These are phyloP conservation scores for Artibeus jamaicensis DNA, from an alignment of 2,797 vertebrate species.

Conservation along the genomic window DNA sequence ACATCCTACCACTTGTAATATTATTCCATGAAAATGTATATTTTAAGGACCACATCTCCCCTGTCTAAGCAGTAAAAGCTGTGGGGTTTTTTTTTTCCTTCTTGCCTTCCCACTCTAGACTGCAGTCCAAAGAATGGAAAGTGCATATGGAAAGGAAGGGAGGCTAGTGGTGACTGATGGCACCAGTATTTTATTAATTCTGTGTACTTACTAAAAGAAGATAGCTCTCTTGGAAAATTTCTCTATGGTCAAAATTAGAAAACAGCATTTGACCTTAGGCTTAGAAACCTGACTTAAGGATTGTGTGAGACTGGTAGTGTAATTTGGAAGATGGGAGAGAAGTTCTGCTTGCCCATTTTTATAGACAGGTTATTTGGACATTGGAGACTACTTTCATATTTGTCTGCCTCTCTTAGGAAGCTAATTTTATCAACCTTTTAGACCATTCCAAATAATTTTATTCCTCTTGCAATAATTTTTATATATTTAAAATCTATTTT, in stretches of 20 bases:
- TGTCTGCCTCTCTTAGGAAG: neutral
- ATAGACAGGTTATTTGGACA: neutral
- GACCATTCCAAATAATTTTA: neutral
- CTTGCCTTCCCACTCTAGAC: neutral
- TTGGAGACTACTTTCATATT: neutral
- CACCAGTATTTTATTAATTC: neutral
- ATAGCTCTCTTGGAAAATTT: neutral
- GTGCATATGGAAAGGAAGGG: neutral
- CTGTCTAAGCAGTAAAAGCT: neutral
- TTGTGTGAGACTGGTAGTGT: neutral
- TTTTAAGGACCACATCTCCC: neutral
- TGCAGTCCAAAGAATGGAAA: neutral
- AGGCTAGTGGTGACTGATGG: neutral
- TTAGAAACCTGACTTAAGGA: constrained; percentile 1
- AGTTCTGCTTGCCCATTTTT: neutral
- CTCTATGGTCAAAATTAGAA: neutral
- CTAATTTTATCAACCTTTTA: neutral
- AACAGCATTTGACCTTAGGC: neutral
- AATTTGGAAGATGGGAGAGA: neutral
- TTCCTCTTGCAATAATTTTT: neutral
- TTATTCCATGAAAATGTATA: neutral
- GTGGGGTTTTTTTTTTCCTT: neutral
- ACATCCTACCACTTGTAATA: neutral
- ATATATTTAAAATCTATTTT: constrained; percentile 14
- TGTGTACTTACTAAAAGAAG: neutral